A percentile compares a stretch with the other conserved stretches of the same genome.
Evolutionary conservation across 2,888 invertebrate genomes (phyloP).

Genomic region (Nemotelus nigrinus): DNA sequence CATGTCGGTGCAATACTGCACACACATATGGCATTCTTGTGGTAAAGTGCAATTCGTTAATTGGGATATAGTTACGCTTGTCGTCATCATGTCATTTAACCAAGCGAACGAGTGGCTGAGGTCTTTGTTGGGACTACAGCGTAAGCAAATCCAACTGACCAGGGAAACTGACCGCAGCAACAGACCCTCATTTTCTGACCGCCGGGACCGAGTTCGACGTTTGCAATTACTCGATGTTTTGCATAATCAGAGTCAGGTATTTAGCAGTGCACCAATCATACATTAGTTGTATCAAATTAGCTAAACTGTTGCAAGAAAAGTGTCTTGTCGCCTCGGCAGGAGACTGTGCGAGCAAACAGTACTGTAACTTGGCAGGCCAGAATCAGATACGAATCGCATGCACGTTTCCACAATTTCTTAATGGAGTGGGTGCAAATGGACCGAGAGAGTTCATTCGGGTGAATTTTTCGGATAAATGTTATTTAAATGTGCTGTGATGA

Average conservation of each 20-base stretch:
- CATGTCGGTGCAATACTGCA: no score
- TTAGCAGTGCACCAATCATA: background rate
- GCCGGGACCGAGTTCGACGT: background rate
- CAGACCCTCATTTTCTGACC: background rate
- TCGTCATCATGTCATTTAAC: slow-evolving; percentile 14
- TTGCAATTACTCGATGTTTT: background rate
- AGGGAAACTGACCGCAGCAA: background rate
- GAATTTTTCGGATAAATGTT: slow-evolving; percentile 25
- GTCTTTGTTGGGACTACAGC: background rate
- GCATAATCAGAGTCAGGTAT: background rate
- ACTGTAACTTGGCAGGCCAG: background rate
- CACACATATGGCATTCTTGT: background rate
- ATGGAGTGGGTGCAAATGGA: slow-evolving; percentile 19
- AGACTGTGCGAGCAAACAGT: background rate
- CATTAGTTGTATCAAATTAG: background rate
- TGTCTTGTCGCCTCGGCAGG: background rate
- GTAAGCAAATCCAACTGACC: background rate
- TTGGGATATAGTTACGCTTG: slow-evolving; percentile 14
- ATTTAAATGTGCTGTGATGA: slow-evolving; percentile 12
- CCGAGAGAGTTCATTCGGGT: background rate
- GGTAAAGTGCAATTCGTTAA: slow-evolving; percentile 13
- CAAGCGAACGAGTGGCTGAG: background rate
- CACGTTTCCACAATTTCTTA: slow-evolving; percentile 17
- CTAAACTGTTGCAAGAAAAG: background rate
- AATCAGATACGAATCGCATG: slow-evolving; percentile 1